Percentiles rank a stretch among this genome's conserved stretches.
Evolutionary conservation across 2,888 invertebrate species (phyloP).

Genomic region (Oligia strigilis): DNA sequence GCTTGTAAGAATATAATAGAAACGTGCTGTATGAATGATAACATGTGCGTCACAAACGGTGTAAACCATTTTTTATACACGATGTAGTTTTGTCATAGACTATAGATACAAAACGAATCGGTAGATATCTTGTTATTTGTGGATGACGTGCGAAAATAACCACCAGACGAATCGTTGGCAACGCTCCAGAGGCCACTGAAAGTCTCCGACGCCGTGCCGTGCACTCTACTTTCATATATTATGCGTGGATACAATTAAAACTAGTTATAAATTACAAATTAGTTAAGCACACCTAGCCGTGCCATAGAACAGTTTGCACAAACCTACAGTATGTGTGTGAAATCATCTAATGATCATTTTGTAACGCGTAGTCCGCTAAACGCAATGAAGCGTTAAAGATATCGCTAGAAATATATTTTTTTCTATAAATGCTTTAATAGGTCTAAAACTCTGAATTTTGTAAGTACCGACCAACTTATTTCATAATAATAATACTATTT

Average conservation of each 20-base stretch:
- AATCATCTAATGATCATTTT: background rate
- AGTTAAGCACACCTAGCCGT: conserved; percentile 20
- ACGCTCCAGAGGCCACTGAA: conserved; percentile 84
- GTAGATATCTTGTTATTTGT: conserved; percentile 81
- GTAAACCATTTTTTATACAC: conserved; percentile 44
- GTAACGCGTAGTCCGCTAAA: background rate
- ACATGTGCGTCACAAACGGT: conserved; percentile 41
- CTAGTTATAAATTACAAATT: conserved; percentile 45
- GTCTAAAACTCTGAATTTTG: background rate
- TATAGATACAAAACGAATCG: conserved; percentile 49
- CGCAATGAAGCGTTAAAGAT: too few relatives aligned
- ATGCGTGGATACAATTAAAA: conserved; percentile 57
- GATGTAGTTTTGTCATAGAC: conserved; percentile 47
- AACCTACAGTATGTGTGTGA: background rate
- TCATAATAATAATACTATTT: background rate
- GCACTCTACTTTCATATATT: conserved; percentile 70
- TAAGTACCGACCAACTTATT: background rate
- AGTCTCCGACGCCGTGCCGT: conserved; percentile 78
- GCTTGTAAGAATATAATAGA: conserved; percentile 64
- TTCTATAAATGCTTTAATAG: background rate
- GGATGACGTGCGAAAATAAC: conserved; percentile 88
- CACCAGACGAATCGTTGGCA: conserved; percentile 86
- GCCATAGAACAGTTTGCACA: conserved; percentile 2
- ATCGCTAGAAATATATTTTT: background rate
- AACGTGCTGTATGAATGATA: conserved; percentile 53